Evolutionary conservation across 2,113 vertebrate species (phyloP), one percentile per base, ranked within the genome.

Genomic region (Monarcha castaneiventris): DNA sequence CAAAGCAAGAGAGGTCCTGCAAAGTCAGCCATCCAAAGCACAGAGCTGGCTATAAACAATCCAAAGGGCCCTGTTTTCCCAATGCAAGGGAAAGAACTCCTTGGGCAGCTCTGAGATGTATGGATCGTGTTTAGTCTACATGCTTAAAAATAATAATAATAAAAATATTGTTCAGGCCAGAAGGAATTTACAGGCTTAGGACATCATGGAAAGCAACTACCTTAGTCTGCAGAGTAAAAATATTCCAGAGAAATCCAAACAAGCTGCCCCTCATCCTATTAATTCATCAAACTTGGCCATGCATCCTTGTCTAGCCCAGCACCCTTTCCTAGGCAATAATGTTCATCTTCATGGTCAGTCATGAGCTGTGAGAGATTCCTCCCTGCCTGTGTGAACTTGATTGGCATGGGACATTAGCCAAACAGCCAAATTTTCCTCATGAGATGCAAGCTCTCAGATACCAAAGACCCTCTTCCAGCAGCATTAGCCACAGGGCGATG

Each of bases 41-140:
- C 33, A 30, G 52, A 67, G 73, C 29, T 69, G 71, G 44, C 48
- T 90, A 90, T 92, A 89, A 96, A 90, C 62, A 79, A 67, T 49
- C 77, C 77, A 80, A 90, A 93, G 48, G 67, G 64, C 27, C 19
- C 35, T 89, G 37, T 66, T 95, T 97, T 93, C 80, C 74, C 91
- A 96, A 21, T 73, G 49, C 6, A 49, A 72, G 69, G 43, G 63
- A 89, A 89, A 92, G 16, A 64, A 27, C 49, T 92, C 48, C 51
- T 15, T 56, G 62, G 79, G 43, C 48, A 82, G 66, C 56, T 94
- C 67, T 79, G 67, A 92, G 58, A 81, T 56, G 49, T 95, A 95
- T 95, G 87, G 85, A 93, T 91, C 0, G 2, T 97, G 94, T 97
- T 97, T 97, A 97, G 96, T 97, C 96, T 97, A 88, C 81, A 69